These are phyloP conservation scores for Terebella lapidaria DNA, from an alignment of 2,888 invertebrate genomes.

Conservation along the genomic window DNA sequence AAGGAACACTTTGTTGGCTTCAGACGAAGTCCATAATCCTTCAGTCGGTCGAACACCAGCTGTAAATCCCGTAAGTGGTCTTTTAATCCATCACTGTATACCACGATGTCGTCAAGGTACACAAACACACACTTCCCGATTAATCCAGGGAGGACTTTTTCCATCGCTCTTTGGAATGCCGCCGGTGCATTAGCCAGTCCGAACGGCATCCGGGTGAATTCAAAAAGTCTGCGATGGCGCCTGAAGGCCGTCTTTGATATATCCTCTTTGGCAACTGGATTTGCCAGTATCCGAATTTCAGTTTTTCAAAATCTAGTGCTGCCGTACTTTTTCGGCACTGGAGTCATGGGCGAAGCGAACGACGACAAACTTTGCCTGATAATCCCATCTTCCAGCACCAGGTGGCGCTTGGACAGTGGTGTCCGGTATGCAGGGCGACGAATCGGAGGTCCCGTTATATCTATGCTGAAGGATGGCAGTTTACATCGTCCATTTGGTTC, in stretches of 20 bases:
- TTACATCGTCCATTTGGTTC: too few relatives aligned
- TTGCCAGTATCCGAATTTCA: constrained; percentile 18
- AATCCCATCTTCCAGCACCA: too few relatives aligned
- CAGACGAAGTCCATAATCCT: neutral
- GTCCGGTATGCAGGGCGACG: too few relatives aligned
- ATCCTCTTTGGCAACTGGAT: constrained; percentile 5
- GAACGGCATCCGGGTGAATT: constrained; percentile 19
- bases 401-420: too few relatives aligned
- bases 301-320: constrained; percentile 17
- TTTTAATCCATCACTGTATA: neutral
- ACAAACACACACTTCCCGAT: neutral
- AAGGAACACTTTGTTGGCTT: constrained; percentile 1
- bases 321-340: neutral
- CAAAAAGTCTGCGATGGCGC: constrained; percentile 10
- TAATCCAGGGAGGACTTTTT: neutral
- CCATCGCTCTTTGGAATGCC: constrained; percentile 17
- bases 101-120: neutral
- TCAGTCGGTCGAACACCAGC: neutral
- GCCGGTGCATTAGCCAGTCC: constrained; percentile 19
- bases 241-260: constrained; percentile 20
- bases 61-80: neutral
- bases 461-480: too few relatives aligned
- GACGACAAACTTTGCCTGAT: too few relatives aligned
- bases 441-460: too few relatives aligned
- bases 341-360: too few relatives aligned